Evolutionary conservation across 2,888 invertebrate genomes (phyloP).

Genomic region (Torymus auratus): DNA sequence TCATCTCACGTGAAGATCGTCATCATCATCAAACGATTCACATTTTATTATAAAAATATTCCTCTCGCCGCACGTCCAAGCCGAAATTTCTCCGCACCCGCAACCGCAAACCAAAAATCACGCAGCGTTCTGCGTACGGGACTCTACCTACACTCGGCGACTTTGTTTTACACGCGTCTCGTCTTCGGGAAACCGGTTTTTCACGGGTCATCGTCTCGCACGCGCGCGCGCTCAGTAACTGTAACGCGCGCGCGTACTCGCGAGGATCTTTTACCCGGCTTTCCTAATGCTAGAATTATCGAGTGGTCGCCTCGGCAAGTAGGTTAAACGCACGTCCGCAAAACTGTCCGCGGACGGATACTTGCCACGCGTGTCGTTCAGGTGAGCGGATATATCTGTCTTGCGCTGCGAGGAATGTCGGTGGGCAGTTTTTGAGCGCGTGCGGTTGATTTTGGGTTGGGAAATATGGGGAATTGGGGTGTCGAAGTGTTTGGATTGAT

Average conservation of each 20-base stretch:
- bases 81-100: too few species aligned
- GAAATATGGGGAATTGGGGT: too few species aligned
- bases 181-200: constrained; percentile 62
- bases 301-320: constrained; percentile 60
- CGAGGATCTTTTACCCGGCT: constrained; percentile 61
- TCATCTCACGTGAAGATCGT: too few species aligned
- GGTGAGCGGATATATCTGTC: too few species aligned
- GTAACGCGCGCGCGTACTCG: constrained; percentile 59
- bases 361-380: too few species aligned
- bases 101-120: neutral
- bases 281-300: constrained; percentile 65
- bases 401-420: too few species aligned
- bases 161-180: constrained; percentile 30
- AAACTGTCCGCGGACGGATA: neutral
- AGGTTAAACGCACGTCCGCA: constrained; percentile 62
- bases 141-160: neutral
- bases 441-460: too few species aligned
- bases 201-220: constrained; percentile 63
- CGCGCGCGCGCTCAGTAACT: constrained; percentile 57
- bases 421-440: too few species aligned
- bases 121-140: neutral
- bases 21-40: too few species aligned
- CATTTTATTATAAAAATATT: too few species aligned
- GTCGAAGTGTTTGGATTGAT: too few species aligned
- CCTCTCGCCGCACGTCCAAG: too few species aligned